phyloP scores from a whole-genome alignment of 2,797 vertebrate genomes.

The Lophura swinhoii region DNA sequence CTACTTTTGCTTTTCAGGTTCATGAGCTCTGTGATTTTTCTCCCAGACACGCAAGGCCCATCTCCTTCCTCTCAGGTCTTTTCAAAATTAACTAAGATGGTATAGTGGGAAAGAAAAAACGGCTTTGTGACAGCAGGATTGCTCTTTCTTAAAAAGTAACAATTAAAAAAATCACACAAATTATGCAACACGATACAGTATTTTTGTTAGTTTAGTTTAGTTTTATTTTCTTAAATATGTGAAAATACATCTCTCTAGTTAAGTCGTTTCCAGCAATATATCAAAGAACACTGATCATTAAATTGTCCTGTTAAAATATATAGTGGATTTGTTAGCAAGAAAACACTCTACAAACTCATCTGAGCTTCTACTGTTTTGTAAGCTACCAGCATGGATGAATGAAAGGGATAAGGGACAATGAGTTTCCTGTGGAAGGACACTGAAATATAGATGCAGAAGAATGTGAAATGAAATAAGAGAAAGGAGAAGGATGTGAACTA shows the following conservation, averaged over 20 bases:
- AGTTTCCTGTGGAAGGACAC: not conserved
- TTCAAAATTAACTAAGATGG: not conserved
- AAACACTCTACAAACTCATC: not conserved
- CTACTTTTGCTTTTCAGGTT: not conserved
- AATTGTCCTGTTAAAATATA: not conserved
- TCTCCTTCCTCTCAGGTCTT: not conserved
- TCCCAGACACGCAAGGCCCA: rapidly evolving
- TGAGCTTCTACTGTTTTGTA: not conserved
- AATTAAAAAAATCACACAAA: not conserved
- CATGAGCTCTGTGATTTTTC: not conserved
- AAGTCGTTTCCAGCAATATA: not conserved
- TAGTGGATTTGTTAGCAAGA: not conserved
- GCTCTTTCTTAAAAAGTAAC: not conserved
- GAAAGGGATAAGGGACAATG: not conserved
- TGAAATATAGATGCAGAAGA: not conserved
- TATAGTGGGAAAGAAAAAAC: not conserved
- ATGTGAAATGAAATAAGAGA: not conserved
- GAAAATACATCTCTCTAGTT: not conserved
- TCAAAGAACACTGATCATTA: rapidly evolving
- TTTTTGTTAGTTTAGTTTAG: not conserved
- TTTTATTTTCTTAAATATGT: not conserved
- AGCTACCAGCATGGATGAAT: not conserved
- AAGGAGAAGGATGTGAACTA: not conserved
- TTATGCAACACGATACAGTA: rapidly evolving
- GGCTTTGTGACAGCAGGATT: not conserved